Percentiles rank a stretch among this genome's conserved stretches.
Evolutionary conservation across 2,888 invertebrate species (phyloP).

Genomic region (Callyntrura sp.): DNA sequence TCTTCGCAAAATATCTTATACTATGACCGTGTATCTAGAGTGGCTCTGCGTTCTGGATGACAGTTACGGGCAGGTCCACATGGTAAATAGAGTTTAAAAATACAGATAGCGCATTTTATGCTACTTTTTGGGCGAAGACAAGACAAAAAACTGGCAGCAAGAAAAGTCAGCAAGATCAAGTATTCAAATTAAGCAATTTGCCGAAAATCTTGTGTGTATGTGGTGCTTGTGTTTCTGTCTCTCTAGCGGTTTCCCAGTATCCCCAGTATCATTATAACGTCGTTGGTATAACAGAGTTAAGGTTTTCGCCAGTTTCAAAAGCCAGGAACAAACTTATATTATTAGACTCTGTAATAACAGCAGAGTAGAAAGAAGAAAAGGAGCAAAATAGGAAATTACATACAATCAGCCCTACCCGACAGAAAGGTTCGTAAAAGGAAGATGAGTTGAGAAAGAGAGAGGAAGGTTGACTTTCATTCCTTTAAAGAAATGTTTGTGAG

Average conservation of each 20-base stretch:
- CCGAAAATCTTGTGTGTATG: constrained; percentile 47
- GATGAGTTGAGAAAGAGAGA: not conserved
- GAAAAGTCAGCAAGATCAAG: constrained; percentile 69
- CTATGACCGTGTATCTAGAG: too few species aligned
- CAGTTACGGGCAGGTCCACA: not conserved
- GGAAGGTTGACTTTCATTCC: constrained; percentile 1
- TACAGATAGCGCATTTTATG: constrained; percentile 25
- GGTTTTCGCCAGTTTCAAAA: constrained; percentile 19
- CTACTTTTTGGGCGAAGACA: constrained; percentile 14
- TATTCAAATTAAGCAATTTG: constrained; percentile 72
- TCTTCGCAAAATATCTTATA: constrained; percentile 2
- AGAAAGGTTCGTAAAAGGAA: not conserved
- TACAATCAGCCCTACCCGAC: constrained; percentile 27
- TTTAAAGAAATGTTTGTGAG: constrained; percentile 19
- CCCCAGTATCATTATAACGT: constrained; percentile 44
- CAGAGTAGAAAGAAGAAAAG: not conserved
- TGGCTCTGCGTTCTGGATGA: not conserved
- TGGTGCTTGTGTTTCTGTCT: constrained; percentile 7
- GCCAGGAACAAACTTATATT: not conserved
- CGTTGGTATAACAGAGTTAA: constrained; percentile 24
- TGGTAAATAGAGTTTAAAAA: not conserved
- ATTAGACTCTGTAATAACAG: constrained; percentile 33
- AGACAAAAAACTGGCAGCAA: constrained; percentile 27
- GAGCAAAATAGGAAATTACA: constrained; percentile 60
- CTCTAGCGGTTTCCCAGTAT: not conserved